Evolutionary conservation across 1,140 invertebrate species (phyloP), one percentile per base, ranked within the genome.

Genomic region (Linepithema humile): DNA sequence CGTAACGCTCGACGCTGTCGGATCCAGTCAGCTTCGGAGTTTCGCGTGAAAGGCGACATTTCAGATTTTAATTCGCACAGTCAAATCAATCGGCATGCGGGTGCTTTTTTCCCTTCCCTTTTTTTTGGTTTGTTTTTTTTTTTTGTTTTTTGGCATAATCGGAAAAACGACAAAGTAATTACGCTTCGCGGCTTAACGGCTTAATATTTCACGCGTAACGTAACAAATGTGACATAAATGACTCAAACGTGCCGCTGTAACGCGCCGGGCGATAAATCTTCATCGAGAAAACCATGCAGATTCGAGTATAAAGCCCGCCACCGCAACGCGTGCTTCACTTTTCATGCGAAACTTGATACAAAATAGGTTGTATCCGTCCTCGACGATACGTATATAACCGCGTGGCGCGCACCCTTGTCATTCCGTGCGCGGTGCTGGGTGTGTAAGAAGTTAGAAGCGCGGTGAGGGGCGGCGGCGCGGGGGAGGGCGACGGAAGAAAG

Each of bases 381-480:
- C 82, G 74, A 80, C 73, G 26, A 70, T 75, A 89, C 55, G 74
- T 74, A 75, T 20, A 55, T 85, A 89, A 87, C 74, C 73, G 53
- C 45, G 73, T 57, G 57, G 29, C 84, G 67, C 75, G 62, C 69
- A 82, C 70, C 84, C 70, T 57, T 86, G 82, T 84, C 78, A 67
- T 83, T 83, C 40, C 67, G 70, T 26, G 65, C 72, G 55, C 40
- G 20, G 50, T 50, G 64, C 64, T 84, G 48, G 84, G 65, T 84
- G 78, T 85, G 88, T 85, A 89, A 88, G 87, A 87, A 88, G 87
- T 57, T 88, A 75, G 73, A 83, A 84, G 53, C 45, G 65, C 26
- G 23, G 64, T 48, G 55, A 3, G 20, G 26, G 20, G 23, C 38
- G 60, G 53, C 57, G n/a, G 65, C 12, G 43, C 43, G 43, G 60